phyloP scores from a whole-genome alignment of 2,888 invertebrate genomes.

The Drosophila phalerata region DNA sequence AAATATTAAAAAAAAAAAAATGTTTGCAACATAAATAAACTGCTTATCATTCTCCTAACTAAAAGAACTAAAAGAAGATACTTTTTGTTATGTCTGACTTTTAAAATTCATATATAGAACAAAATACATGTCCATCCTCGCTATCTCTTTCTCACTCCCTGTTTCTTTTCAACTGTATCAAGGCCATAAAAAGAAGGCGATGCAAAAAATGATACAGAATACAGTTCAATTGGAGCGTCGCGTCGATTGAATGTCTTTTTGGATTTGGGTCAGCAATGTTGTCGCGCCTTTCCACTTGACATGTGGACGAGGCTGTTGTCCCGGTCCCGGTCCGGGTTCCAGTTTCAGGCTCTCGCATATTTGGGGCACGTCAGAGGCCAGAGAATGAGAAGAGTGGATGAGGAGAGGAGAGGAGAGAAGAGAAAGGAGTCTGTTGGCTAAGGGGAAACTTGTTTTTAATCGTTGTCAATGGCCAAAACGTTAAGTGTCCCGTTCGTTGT shows the following conservation, averaged over 20 bases:
- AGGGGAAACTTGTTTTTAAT: constrained; percentile 76
- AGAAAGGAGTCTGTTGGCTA: neutral
- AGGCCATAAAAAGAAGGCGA: constrained; percentile 58
- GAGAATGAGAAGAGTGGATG: neutral
- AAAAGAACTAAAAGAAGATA: neutral
- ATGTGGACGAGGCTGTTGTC: constrained; percentile 45
- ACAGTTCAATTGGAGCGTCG: constrained; percentile 54
- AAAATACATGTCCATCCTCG: neutral
- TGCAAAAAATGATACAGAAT: constrained; percentile 45
- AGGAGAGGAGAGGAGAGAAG: neutral
- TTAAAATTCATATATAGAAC: neutral
- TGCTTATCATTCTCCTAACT: neutral
- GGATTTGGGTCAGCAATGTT: constrained; percentile 77
- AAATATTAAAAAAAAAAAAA: too few relatives aligned
- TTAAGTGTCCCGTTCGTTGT: constrained; percentile 77
- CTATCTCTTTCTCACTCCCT: neutral
- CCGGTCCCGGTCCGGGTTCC: constrained; percentile 62
- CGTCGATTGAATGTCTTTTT: constrained; percentile 74
- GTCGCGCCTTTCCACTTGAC: constrained; percentile 49
- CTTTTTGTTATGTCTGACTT: neutral
- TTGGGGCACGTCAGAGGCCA: constrained; percentile 43
- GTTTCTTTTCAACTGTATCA: constrained; percentile 23
- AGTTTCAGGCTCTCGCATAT: constrained; percentile 41
- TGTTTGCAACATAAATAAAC: too few relatives aligned
- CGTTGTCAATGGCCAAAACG: constrained; percentile 82